Evolutionary conservation across 2,888 invertebrate species (phyloP).

Genomic region (Ferrisia virgata): DNA sequence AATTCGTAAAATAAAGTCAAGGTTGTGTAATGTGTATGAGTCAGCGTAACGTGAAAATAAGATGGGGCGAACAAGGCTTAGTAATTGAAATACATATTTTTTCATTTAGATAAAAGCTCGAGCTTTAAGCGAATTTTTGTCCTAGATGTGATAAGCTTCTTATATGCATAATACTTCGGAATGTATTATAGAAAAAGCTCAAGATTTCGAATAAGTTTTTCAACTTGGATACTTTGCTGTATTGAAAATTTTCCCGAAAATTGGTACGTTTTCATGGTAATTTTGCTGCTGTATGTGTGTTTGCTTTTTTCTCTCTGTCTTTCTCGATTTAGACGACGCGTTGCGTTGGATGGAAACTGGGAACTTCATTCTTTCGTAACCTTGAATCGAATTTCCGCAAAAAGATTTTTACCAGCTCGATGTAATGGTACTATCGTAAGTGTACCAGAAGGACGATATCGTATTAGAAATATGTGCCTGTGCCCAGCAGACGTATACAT

Average conservation of each 20-base stretch:
- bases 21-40: neutral
- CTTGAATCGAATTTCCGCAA: neutral
- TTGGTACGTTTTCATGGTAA: too few relatives aligned
- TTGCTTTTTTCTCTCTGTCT: neutral
- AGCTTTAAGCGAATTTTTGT: neutral
- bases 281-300: too few relatives aligned
- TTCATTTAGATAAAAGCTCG: neutral
- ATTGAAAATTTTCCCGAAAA: neutral
- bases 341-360: neutral
- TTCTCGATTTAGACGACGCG: neutral
- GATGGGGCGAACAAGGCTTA: neutral
- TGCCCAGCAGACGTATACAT: too few relatives aligned
- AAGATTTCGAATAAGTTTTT: neutral
- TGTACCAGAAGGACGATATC: neutral
- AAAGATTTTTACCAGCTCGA: neutral
- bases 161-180: neutral
- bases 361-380: neutral
- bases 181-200: neutral
- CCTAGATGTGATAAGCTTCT: neutral
- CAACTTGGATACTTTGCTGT: neutral
- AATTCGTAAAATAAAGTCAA: neutral
- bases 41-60: neutral
- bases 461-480: neutral
- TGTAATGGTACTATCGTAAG: neutral
- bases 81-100: conserved; percentile 7